Conservation (phyloP, 2,113 vertebrate species). For the Setophaga kirtlandii region DNA sequence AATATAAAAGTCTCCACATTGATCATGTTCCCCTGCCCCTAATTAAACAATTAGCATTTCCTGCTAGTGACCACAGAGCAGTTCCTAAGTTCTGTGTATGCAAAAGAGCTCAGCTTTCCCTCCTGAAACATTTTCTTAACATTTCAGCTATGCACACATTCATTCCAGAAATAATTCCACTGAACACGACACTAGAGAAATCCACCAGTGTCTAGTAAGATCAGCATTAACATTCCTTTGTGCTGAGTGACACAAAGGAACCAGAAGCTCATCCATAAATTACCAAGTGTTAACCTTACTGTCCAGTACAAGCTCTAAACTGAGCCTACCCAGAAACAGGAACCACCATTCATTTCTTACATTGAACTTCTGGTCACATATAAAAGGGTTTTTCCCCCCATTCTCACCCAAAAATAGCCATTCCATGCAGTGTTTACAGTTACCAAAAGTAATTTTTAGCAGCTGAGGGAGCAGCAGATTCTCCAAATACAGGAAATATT, state of each 20-base stretch:
- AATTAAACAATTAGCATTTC: background rate
- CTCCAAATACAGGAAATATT: background rate
- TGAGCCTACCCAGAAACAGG: background rate
- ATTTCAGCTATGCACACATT: background rate
- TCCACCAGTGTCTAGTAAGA: background rate
- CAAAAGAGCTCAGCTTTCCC: background rate
- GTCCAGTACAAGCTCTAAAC: background rate
- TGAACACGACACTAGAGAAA: background rate
- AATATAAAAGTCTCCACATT: background rate
- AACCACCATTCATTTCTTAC: background rate
- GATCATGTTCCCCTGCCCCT: background rate
- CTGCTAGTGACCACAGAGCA: background rate
- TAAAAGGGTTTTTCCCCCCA: background rate
- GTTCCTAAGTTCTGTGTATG: fast-evolving
- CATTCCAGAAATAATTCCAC: background rate
- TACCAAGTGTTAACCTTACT: background rate
- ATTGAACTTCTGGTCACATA: background rate
- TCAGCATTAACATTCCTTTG: background rate
- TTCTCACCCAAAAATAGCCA: background rate
- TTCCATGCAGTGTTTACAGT: background rate
- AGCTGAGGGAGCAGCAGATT: background rate
- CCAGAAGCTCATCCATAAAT: background rate
- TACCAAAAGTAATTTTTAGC: background rate
- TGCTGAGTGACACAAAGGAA: background rate
- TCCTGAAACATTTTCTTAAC: background rate